These are phyloP conservation scores for Polyergus mexicanus DNA, from an alignment of 1,140 invertebrate genomes.

Conservation along the genomic window DNA sequence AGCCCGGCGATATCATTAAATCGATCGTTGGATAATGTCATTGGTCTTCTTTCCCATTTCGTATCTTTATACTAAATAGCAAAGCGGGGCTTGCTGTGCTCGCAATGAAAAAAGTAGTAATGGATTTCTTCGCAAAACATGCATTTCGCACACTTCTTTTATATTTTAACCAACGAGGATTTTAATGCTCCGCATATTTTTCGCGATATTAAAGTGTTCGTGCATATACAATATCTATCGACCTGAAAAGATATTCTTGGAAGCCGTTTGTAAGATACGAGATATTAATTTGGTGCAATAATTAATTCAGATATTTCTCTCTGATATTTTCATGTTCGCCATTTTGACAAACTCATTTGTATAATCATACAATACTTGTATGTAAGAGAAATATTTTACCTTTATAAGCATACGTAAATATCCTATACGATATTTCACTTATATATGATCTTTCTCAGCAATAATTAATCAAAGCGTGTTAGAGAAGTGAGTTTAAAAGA, in stretches of 20 bases:
- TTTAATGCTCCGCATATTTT: neutral
- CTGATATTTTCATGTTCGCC: neutral
- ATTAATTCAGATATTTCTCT: slow-evolving; percentile 2
- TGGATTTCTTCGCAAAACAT: neutral
- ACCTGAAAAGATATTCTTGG: neutral
- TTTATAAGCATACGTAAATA: neutral
- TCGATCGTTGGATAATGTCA: slow-evolving; percentile 50
- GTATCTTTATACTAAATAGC: slow-evolving; percentile 47
- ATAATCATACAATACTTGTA: too few relatives aligned
- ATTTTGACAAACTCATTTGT: neutral
- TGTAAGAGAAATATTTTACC: neutral
- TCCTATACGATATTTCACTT: neutral
- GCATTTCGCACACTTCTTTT: slow-evolving; percentile 17
- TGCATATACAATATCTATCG: neutral
- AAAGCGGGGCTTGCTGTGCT: neutral
- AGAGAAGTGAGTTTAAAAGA: neutral
- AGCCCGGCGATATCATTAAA: slow-evolving; percentile 47
- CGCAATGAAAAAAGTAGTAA: slow-evolving; percentile 1
- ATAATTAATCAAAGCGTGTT: neutral
- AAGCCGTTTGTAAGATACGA: neutral
- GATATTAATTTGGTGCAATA: slow-evolving; percentile 2
- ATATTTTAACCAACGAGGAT: slow-evolving; percentile 7
- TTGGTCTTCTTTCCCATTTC: slow-evolving; percentile 38
- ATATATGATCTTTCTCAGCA: neutral
- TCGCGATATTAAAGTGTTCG: neutral